Percentiles rank a stretch among this genome's conserved stretches.
These are phyloP conservation scores for Cerceris rybyensis DNA, from an alignment of 2,888 invertebrate genomes.

Conservation along the genomic window DNA sequence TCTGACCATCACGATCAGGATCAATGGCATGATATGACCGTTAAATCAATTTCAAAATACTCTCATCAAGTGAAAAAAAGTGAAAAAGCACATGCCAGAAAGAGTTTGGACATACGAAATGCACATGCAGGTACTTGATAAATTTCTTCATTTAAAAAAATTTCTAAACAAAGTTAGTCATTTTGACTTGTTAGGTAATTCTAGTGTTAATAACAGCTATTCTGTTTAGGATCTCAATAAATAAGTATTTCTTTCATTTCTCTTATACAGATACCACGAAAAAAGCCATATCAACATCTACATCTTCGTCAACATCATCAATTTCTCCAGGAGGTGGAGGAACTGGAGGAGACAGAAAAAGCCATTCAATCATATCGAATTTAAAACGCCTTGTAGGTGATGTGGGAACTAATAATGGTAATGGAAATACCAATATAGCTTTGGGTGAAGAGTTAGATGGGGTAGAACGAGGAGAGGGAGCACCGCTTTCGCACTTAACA, in stretches of 20 bases:
- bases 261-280: slow-evolving; percentile 47
- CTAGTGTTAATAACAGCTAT: no score
- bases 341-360: slow-evolving; percentile 71
- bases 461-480: slow-evolving; percentile 81
- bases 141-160: slow-evolving; percentile 4
- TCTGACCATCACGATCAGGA: slow-evolving; percentile 66
- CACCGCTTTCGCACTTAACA: slow-evolving; percentile 82
- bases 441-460: slow-evolving; percentile 82
- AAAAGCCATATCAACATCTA: slow-evolving; percentile 61
- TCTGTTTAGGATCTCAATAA: no score
- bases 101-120: slow-evolving; percentile 74
- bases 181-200: no score
- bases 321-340: slow-evolving; percentile 59
- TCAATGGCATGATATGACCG: slow-evolving; percentile 68
- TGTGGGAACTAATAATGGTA: slow-evolving; percentile 62
- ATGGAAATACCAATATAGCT: slow-evolving; percentile 58
- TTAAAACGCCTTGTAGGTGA: slow-evolving; percentile 74
- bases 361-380: slow-evolving; percentile 72
- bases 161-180: slow-evolving; percentile 1
- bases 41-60: slow-evolving; percentile 66
- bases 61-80: slow-evolving; percentile 70
- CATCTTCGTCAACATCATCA: slow-evolving; percentile 61
- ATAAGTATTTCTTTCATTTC: slow-evolving; percentile 7
- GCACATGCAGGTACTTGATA: slow-evolving; percentile 67
- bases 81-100: slow-evolving; percentile 76